Evolutionary conservation across 2,888 invertebrate species (phyloP).

Genomic region (Hymenopus coronatus): DNA sequence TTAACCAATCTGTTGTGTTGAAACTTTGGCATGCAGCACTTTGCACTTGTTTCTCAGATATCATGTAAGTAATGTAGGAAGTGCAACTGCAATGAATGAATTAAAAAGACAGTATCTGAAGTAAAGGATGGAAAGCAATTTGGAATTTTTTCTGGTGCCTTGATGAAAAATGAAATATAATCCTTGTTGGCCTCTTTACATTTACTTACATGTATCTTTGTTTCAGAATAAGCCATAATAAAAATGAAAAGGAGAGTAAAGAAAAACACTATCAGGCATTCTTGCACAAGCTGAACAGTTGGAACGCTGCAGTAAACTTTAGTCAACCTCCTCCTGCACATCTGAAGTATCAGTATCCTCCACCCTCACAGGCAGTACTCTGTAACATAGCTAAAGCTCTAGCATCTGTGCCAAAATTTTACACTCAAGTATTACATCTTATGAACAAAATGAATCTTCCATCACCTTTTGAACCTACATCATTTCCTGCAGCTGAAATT

Average conservation of each 20-base stretch:
- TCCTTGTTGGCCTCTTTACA: neutral
- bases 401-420: conserved; percentile 75
- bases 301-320: conserved; percentile 60
- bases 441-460: conserved; percentile 95
- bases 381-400: conserved; percentile 76
- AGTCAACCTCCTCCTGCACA: conserved; percentile 73
- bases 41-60: no score
- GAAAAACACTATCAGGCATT: conserved; percentile 45
- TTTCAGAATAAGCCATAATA: conserved; percentile 19
- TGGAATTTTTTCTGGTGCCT: no score
- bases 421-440: conserved; percentile 76
- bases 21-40: no score
- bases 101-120: no score
- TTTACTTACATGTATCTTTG: neutral
- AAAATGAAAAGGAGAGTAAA: conserved; percentile 37
- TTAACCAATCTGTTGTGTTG: no score
- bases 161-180: neutral
- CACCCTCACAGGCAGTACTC: conserved; percentile 67
- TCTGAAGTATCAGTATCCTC: conserved; percentile 77
- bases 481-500: conserved; percentile 34
- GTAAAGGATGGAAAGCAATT: no score
- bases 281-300: conserved; percentile 58
- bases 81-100: no score
- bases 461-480: conserved; percentile 65
- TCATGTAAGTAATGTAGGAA: no score